phyloP scores from a whole-genome alignment of 2,888 invertebrate species.

The Yponomeuta plumbellus region DNA sequence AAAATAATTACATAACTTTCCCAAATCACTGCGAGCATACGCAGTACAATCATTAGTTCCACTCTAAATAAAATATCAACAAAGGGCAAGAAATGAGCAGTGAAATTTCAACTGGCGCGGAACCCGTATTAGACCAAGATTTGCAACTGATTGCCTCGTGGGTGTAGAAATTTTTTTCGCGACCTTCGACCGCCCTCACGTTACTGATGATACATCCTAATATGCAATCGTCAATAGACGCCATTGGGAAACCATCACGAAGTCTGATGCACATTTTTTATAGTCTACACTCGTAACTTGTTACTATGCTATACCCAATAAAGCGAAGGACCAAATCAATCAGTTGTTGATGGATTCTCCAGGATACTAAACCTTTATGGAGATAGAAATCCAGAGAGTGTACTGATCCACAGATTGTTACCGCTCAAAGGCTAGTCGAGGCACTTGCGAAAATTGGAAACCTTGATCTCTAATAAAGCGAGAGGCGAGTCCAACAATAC shows the following conservation, averaged over 20 bases:
- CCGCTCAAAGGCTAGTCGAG: neutral
- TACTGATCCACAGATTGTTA: neutral
- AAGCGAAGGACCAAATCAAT: too few relatives aligned
- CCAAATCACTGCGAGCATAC: neutral
- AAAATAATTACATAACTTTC: constrained; percentile 9
- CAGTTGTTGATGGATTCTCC: too few relatives aligned
- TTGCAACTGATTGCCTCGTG: neutral
- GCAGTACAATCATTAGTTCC: constrained; percentile 5
- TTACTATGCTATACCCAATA: too few relatives aligned
- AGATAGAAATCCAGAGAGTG: too few relatives aligned
- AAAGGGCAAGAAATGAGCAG: neutral
- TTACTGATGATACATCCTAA: too few relatives aligned
- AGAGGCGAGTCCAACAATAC: constrained; percentile 22
- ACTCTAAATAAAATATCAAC: constrained; percentile 11
- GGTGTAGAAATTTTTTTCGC: neutral
- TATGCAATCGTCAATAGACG: neutral
- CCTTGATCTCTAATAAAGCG: constrained; percentile 1
- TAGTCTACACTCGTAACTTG: neutral
- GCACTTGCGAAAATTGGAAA: constrained; percentile 1
- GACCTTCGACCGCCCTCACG: neutral
- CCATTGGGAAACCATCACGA: neutral
- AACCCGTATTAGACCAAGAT: neutral
- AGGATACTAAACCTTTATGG: too few relatives aligned
- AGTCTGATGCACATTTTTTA: neutral
- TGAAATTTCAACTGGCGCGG: neutral